Evolutionary conservation across 2,113 vertebrate genomes (phyloP).

Genomic region (Oryzias celebensis): DNA sequence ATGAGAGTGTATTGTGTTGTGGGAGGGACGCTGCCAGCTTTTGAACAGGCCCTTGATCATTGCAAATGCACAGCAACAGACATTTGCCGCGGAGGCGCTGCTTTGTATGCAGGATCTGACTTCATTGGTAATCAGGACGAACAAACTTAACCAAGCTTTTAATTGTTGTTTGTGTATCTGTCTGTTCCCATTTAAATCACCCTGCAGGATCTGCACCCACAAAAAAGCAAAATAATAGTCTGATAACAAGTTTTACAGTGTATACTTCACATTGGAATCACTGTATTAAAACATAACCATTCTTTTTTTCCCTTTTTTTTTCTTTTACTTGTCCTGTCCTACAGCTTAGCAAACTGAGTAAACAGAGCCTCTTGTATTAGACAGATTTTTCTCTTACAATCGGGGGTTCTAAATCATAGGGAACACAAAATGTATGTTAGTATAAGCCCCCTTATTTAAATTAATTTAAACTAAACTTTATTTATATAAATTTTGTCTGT

Average conservation of each 20-base stretch:
- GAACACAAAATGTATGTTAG: too few relatives aligned
- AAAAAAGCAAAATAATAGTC: constrained; percentile 40
- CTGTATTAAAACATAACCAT: constrained; percentile 38
- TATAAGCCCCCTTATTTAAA: too few relatives aligned
- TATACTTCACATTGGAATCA: constrained; percentile 35
- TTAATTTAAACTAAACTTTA: too few relatives aligned
- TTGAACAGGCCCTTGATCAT: constrained; percentile 56
- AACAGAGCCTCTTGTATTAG: too few relatives aligned
- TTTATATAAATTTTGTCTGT: too few relatives aligned
- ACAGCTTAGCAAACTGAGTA: too few relatives aligned
- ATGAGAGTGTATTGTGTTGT: constrained; percentile 30
- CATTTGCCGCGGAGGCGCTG: constrained; percentile 52
- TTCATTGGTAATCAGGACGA: constrained; percentile 72
- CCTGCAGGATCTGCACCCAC: constrained; percentile 39
- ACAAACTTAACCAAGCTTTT: constrained; percentile 78
- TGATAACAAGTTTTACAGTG: constrained; percentile 46
- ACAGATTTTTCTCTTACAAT: too few relatives aligned
- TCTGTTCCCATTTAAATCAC: constrained; percentile 66
- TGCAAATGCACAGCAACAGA: constrained; percentile 56
- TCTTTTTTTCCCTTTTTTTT: too few relatives aligned
- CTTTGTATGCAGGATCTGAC: constrained; percentile 58
- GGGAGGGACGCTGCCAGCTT: constrained; percentile 38
- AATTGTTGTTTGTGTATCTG: constrained; percentile 78
- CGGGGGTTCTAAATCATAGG: too few relatives aligned
- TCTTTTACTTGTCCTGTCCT: too few relatives aligned